These are phyloP conservation scores for Cirrhinus molitorella DNA, from an alignment of 2,797 vertebrate species.

Conservation along the genomic window DNA sequence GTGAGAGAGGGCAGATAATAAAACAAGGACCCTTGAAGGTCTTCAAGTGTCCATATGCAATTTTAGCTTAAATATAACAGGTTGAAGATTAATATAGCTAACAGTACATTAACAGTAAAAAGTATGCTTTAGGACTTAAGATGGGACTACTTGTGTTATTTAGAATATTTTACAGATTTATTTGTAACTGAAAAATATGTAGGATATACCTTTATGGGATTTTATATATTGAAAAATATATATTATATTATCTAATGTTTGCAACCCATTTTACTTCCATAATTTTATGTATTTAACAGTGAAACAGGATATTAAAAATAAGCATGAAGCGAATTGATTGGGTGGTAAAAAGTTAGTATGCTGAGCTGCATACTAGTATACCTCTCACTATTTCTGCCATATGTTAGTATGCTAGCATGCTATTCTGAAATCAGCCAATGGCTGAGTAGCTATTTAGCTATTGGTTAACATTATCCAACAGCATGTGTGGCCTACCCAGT, in stretches of 20 bases:
- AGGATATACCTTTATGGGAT: background rate
- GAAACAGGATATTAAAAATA: background rate
- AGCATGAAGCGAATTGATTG: background rate
- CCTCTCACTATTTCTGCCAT: background rate
- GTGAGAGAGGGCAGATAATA: background rate
- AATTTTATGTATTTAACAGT: background rate
- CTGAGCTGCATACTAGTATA: background rate
- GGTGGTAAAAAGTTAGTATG: background rate
- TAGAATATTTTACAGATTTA: background rate
- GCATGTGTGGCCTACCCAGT: background rate
- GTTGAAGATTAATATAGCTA: background rate
- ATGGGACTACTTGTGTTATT: no score
- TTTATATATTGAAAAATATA: background rate
- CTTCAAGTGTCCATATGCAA: background rate
- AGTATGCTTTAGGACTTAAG: background rate
- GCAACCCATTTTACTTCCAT: background rate
- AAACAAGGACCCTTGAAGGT: conserved; percentile 11
- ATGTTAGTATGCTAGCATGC: background rate
- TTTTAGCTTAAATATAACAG: background rate
- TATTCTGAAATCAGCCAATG: background rate
- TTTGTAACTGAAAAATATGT: background rate
- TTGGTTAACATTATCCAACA: background rate
- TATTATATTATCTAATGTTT: background rate
- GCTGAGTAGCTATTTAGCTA: background rate
- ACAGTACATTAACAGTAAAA: background rate